Evolutionary conservation across 2,113 vertebrate species (phyloP).

Genomic region (Podarcis muralis): DNA sequence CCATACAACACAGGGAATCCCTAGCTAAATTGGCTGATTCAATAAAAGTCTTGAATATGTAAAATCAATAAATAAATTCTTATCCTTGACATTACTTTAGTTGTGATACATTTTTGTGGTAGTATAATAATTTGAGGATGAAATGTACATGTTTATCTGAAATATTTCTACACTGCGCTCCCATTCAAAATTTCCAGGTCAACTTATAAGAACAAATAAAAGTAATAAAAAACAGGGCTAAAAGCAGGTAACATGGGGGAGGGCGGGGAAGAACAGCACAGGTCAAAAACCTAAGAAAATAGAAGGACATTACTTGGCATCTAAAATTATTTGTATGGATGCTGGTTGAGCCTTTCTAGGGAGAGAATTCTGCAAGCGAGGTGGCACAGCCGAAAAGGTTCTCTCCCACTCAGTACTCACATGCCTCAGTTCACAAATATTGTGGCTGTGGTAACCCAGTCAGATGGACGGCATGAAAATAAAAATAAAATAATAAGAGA

Average conservation of each 20-base stretch:
- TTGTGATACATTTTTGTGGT: fast-evolving
- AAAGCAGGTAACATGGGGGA: neutral
- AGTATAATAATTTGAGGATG: neutral
- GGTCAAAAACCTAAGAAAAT: neutral
- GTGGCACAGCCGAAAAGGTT: neutral
- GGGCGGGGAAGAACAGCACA: neutral
- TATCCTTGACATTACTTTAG: neutral
- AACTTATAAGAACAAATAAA: neutral
- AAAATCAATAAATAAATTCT: too few relatives aligned
- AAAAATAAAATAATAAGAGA: too few relatives aligned
- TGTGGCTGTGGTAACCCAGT: too few relatives aligned
- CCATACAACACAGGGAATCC: slow-evolving; percentile 15
- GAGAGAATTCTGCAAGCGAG: neutral
- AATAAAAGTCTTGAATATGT: neutral
- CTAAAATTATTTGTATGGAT: neutral
- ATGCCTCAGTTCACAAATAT: neutral
- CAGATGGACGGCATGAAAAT: too few relatives aligned
- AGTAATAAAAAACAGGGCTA: neutral
- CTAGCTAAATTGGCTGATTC: neutral
- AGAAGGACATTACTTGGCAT: neutral
- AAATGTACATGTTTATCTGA: neutral
- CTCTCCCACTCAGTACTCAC: neutral
- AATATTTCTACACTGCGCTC: neutral
- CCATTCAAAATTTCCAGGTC: neutral
- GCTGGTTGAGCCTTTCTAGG: neutral